Base-by-base conservation (phyloP, 2,797 vertebrate species). In the Lerista edwardsae region DNA sequence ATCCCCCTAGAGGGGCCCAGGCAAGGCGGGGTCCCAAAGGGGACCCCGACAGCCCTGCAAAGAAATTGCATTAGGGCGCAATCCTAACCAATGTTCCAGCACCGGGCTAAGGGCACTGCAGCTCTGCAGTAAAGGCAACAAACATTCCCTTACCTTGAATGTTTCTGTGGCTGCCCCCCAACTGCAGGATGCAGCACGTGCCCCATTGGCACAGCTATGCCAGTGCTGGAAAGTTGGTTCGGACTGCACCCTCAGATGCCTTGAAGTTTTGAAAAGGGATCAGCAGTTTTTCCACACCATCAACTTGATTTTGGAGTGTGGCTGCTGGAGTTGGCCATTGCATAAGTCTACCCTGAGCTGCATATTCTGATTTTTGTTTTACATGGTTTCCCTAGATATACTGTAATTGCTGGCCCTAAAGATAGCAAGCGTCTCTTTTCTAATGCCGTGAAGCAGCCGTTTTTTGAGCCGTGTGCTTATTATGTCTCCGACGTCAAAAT, bases 321-420 rank as follows among this genome's bases (percentile, higher is more conserved):
- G 47, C 14, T 59, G 17, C 69, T 59, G 69, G 73, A 15, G 2
- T 71, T 57, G 41, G 4, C 27, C 7, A 78, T 12, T 47, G 47
- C 79, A 71, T 2, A 2, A 29, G 6, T 71, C 31, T 57, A 23
- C 51, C 21, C 51, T 39, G 12, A 41, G 57, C 19, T 2, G 29
- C 64, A 47, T 36, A 68, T 78, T 78, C 71, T 61, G 15, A 21
- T 61, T 68, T 84, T 19, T 69, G 68, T 83, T 84, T 71, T 71
- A 69, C 36, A 71, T 34, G 47, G 21, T 84, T 47, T 61, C 5
- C 25, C 36, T 71, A n/a, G 55, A 84, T 36, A n/a, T 3, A 41
- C 36, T 21, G 68, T 57, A 71, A 71, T 71, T 78, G 17, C 55
- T 15, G 41, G 3, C 39, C 9, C 82, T 78, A 84, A 71, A 77